phyloP scores from a whole-genome alignment of 2,797 vertebrate genomes.

The Masticophis lateralis region DNA sequence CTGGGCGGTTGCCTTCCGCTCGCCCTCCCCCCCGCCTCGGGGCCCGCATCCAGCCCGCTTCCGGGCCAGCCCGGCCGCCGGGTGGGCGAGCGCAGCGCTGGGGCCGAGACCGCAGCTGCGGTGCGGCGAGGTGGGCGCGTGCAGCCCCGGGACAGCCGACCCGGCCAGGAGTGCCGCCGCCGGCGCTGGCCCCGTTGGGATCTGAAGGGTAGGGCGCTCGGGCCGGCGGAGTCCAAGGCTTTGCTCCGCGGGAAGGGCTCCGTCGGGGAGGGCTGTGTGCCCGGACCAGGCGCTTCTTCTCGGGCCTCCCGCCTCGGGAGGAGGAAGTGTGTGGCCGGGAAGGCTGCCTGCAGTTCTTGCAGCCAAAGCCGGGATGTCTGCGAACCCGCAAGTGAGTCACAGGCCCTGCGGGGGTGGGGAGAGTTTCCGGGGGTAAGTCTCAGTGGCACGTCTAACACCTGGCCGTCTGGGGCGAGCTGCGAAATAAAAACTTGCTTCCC shows the following conservation, averaged over 20 bases:
- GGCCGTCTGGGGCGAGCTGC: not conserved
- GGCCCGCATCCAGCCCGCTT: not conserved
- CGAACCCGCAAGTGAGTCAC: not conserved
- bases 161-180: too few relatives aligned
- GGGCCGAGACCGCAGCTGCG: not conserved
- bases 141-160: not conserved
- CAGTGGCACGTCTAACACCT: not conserved
- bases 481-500: too few relatives aligned
- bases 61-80: too few relatives aligned
- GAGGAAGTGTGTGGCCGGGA: not conserved
- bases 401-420: not conserved
- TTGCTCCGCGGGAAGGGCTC: not conserved
- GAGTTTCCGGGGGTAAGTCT: not conserved
- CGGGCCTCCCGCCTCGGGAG: not conserved
- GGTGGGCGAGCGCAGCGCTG: not conserved
- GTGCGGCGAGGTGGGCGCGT: not conserved
- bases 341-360: not conserved
- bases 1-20: too few relatives aligned
- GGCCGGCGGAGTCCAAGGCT: not conserved
- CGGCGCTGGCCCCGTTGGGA: not conserved
- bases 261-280: not conserved
- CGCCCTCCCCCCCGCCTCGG: not conserved
- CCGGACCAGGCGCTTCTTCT: not conserved
- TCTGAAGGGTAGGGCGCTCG: not conserved
- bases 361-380: not conserved